Conservation (phyloP, 2,797 vertebrate genomes). For the Gastrophryne carolinensis region DNA sequence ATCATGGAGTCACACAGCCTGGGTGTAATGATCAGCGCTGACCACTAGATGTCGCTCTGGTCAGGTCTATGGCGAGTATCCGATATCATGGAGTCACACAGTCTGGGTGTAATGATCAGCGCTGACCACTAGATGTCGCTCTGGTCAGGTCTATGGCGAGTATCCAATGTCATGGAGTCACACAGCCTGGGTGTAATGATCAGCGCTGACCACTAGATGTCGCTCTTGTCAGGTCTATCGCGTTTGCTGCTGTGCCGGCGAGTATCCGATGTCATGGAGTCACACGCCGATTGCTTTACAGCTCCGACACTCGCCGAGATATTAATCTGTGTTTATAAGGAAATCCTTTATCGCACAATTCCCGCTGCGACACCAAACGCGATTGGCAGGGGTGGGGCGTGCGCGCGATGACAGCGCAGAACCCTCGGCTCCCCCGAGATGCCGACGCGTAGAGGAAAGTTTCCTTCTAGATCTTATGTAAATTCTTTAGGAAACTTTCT, state of each 20-base stretch:
- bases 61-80: too few relatives aligned
- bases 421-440: neutral
- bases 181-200: neutral
- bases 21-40: too few relatives aligned
- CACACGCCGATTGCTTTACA: too few relatives aligned
- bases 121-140: too few relatives aligned
- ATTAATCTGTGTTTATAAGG: slow-evolving; percentile 10
- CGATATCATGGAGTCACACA: too few relatives aligned
- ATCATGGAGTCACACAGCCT: neutral
- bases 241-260: too few relatives aligned
- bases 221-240: neutral
- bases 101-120: too few relatives aligned
- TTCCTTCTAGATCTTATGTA: too few relatives aligned
- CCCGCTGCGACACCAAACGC: neutral
- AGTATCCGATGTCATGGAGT: neutral
- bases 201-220: neutral
- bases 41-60: too few relatives aligned
- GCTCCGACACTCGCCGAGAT: neutral
- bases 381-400: neutral
- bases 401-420: neutral
- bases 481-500: too few relatives aligned
- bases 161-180: neutral
- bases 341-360: slow-evolving; percentile 13
- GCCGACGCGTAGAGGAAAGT: neutral
- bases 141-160: too few relatives aligned